Evolutionary conservation across 1,140 invertebrate genomes (phyloP), one percentile per base, ranked within the genome.

Genomic region (Halesus radiatus): DNA sequence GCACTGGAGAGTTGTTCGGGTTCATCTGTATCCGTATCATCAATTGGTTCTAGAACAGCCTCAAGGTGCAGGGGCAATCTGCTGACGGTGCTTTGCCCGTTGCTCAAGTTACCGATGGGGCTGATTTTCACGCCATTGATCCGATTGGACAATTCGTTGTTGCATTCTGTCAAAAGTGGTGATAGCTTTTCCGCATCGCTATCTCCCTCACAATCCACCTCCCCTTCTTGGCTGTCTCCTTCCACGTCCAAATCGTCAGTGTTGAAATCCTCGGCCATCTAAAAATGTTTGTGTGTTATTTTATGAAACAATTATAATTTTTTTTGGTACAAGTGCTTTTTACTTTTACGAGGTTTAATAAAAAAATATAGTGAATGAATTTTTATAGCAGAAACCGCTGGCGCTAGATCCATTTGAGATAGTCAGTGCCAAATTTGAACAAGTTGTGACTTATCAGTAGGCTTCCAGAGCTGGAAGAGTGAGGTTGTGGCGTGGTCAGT

Each of bases 171-270:
- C 6, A 96, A 88, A 4, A 96, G 86, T 5, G 95, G 95, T 45
- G 95, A 96, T 22, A 95, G 86, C 84, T 95, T 93, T 86, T 96
- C 95, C 26, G 93, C 93, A 86, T 96, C 95, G 84, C 94, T 96
- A 84, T 96, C 95, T 83, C 94, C 94, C 85, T 95, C 94, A 72
- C 91, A 89, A 52, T 89, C 90, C 81, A 81, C 78, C 79, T 73
- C 81, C 26, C 70, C 78, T 58, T 80, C 84, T 73, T 81, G 78
- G 73, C 72, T 79, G 66, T 84, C 84, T 23, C 68, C 45, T 73
- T 83, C 84, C 13, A 76, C 66, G 18, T 80, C 84, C 29, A 83
- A 76, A 70, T 84, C 83, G 50, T 83, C 81, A 0, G 81, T 78
- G 32, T 73, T 78, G 66, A 78, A 82, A 56, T 80, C 80, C 53